Conservation (phyloP, 2,888 invertebrate species). For the Rhingia campestris region DNA sequence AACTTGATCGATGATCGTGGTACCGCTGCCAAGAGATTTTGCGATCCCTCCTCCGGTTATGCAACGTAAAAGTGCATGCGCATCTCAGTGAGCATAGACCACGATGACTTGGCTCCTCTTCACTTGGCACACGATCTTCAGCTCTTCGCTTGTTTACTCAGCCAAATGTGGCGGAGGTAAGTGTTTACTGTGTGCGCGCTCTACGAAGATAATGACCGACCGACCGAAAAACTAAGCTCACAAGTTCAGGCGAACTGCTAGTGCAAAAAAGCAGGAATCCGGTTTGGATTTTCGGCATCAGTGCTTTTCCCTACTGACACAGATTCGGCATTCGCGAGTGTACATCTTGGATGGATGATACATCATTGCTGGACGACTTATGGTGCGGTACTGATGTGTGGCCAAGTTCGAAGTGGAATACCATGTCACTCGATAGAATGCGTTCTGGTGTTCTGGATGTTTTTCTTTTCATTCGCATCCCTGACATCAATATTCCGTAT, state of each 20-base stretch:
- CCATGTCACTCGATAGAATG: constrained; percentile 22
- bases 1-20: constrained; percentile 66
- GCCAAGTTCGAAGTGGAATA: constrained; percentile 54
- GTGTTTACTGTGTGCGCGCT: constrained; percentile 13
- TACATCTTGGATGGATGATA: constrained; percentile 22
- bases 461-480: constrained; percentile 44
- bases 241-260: constrained; percentile 59
- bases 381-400: constrained; percentile 45
- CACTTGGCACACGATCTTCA: constrained; percentile 58
- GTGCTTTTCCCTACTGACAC: constrained; percentile 67
- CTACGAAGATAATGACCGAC: constrained; percentile 57
- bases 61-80: constrained; percentile 44
- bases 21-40: constrained; percentile 9
- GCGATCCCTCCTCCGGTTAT: constrained; percentile 27
- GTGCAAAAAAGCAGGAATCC: constrained; percentile 37
- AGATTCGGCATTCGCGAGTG: constrained; percentile 26
- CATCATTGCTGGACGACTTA: neutral
- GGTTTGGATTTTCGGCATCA: constrained; percentile 71
- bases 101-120: constrained; percentile 44
- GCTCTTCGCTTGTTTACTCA: constrained; percentile 6
- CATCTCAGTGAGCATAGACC: constrained; percentile 38
- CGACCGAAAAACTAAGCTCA: constrained; percentile 54
- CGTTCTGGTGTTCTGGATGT: constrained; percentile 37
- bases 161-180: constrained; percentile 41
- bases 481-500: constrained; percentile 70